phyloP scores from a whole-genome alignment of 2,888 invertebrate genomes.

The Microctonus aethiopoides region DNA sequence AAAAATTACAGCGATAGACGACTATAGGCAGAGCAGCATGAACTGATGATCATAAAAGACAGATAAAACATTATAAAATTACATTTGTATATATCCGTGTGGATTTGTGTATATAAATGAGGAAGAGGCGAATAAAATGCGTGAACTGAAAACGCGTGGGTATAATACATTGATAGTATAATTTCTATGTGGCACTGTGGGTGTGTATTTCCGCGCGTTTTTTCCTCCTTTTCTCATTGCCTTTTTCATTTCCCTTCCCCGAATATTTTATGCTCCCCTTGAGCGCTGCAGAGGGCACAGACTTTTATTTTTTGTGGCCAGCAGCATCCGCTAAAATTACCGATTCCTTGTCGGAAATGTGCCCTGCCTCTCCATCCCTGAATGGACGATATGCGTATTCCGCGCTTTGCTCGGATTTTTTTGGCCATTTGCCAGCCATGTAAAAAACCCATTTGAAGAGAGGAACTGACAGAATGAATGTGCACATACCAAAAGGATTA shows the following conservation, averaged over 20 bases:
- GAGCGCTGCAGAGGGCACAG: background rate
- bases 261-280: slow-evolving; percentile 8
- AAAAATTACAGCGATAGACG: slow-evolving; percentile 19
- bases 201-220: background rate
- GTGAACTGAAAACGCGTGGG: background rate
- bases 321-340: slow-evolving; percentile 35
- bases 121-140: background rate
- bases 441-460: slow-evolving; percentile 20
- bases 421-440: slow-evolving; percentile 35
- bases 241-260: slow-evolving; percentile 20
- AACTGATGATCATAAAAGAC: slow-evolving; percentile 15
- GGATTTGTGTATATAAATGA: background rate
- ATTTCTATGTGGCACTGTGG: background rate
- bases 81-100: too few species aligned
- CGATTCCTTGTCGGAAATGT: slow-evolving; percentile 33
- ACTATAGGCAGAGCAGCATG: slow-evolving; percentile 4
- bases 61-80: slow-evolving; percentile 4
- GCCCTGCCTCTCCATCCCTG: background rate
- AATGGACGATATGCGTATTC: slow-evolving; percentile 28
- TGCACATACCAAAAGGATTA: slow-evolving; percentile 9
- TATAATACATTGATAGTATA: too few species aligned
- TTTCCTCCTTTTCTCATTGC: slow-evolving; percentile 16
- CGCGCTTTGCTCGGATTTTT: slow-evolving; percentile 31
- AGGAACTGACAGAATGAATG: slow-evolving; percentile 9
- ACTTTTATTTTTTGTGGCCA: slow-evolving; percentile 8